Conservation (phyloP, 1,140 invertebrate species). For the Drosophila sp. region DNA sequence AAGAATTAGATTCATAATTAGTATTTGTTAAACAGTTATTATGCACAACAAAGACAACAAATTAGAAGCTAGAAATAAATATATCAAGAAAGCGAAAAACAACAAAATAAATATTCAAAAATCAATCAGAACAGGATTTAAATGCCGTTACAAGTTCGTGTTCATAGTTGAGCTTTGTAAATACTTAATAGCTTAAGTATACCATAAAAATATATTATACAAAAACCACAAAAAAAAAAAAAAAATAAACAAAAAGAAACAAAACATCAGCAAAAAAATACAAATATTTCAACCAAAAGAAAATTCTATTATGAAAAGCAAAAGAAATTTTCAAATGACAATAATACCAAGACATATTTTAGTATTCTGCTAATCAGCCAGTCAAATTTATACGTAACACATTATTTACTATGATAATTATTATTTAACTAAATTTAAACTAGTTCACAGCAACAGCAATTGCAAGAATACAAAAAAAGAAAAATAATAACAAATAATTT, state of each 20-base stretch:
- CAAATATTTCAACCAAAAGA: neutral
- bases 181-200: conserved; percentile 81
- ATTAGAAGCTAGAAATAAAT: conserved; percentile 25
- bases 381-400: conserved; percentile 52
- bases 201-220: conserved; percentile 37
- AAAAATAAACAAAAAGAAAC: conserved; percentile 58
- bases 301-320: conserved; percentile 3
- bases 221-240: conserved; percentile 41
- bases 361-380: conserved; percentile 38
- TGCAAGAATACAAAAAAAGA: conserved; percentile 3
- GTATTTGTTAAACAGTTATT: conserved; percentile 50
- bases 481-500: conserved; percentile 26
- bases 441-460: conserved; percentile 30
- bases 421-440: conserved; percentile 31
- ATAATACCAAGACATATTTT: conserved; percentile 26
- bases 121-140: conserved; percentile 49
- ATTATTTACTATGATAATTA: conserved; percentile 37
- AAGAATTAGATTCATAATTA: conserved; percentile 35
- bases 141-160: conserved; percentile 71
- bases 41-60: conserved; percentile 34
- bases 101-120: conserved; percentile 19
- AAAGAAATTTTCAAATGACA: conserved; percentile 48
- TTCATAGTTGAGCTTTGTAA: conserved; percentile 78
- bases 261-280: neutral
- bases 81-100: conserved; percentile 16